A percentile compares a stretch with the other conserved stretches of the same genome.
phyloP scores from a whole-genome alignment of 1,140 invertebrate species.

The Musca vetustissima region DNA sequence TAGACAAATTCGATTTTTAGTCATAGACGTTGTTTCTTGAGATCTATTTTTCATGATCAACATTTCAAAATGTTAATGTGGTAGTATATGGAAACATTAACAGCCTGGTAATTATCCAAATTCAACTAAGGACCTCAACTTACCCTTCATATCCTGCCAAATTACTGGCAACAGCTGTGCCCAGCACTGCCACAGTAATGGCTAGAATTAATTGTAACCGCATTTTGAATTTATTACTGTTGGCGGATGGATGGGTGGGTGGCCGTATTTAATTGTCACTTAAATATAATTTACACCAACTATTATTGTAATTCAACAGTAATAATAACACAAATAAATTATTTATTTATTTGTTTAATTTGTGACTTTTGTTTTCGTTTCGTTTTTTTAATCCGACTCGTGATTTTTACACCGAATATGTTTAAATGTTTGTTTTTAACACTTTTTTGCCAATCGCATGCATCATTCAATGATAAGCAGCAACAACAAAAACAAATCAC shows the following conservation, averaged over 20 bases:
- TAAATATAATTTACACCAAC: background rate
- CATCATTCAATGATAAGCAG: background rate
- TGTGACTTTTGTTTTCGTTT: background rate
- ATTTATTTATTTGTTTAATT: constrained; percentile 7
- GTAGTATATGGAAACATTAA: no score
- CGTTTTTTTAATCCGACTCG: no score
- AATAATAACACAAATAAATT: background rate
- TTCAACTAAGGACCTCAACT: background rate
- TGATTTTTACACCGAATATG: no score
- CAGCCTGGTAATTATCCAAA: no score
- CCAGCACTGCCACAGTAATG: background rate
- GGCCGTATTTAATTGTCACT: background rate
- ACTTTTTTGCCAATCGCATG: background rate
- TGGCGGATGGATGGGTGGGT: background rate
- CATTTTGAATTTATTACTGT: constrained; percentile 12
- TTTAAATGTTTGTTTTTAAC: background rate
- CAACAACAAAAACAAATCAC: no score
- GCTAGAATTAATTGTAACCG: constrained; percentile 1
- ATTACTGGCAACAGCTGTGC: constrained; percentile 15
- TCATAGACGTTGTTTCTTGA: no score
- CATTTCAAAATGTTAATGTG: no score
- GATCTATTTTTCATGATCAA: no score
- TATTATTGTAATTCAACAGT: background rate
- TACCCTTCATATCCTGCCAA: constrained; percentile 29
- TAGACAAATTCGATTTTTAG: no score